Percentiles rank a stretch among this genome's conserved stretches.
These are phyloP conservation scores for Stictocephala bisonia DNA, from an alignment of 2,888 invertebrate genomes.

Conservation along the genomic window DNA sequence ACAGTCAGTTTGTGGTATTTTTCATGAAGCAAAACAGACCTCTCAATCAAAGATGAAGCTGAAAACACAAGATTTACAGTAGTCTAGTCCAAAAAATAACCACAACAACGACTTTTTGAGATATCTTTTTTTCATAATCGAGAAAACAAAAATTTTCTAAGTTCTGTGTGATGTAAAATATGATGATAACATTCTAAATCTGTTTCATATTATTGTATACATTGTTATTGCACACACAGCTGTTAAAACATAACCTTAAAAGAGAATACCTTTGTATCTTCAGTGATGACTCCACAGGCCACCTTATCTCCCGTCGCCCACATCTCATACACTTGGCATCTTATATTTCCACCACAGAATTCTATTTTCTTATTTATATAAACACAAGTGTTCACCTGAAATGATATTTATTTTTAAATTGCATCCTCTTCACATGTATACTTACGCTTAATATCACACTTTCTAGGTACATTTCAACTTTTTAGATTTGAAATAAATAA, in stretches of 20 bases:
- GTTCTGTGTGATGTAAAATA: not conserved
- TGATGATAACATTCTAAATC: too few species aligned
- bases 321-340: conserved; percentile 93
- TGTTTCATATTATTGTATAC: not conserved
- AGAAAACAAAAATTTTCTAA: not conserved
- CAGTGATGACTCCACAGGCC: conserved; percentile 93
- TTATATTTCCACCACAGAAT: conserved; percentile 85
- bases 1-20: too few species aligned
- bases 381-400: conserved; percentile 88
- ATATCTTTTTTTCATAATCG: too few species aligned
- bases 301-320: conserved; percentile 96
- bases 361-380: conserved; percentile 96
- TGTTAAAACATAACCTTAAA: too few species aligned
- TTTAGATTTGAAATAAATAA: not conserved
- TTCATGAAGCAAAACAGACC: too few species aligned
- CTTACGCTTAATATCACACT: not conserved
- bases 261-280: conserved; percentile 94
- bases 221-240: not conserved
- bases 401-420: conserved; percentile 51
- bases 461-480: too few species aligned
- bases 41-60: too few species aligned
- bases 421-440: too few species aligned
- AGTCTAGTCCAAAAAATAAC: too few species aligned
- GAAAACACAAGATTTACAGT: too few species aligned
- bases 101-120: too few species aligned